Evolutionary conservation across 2,888 invertebrate genomes (phyloP).

Genomic region (Mantis religiosa): DNA sequence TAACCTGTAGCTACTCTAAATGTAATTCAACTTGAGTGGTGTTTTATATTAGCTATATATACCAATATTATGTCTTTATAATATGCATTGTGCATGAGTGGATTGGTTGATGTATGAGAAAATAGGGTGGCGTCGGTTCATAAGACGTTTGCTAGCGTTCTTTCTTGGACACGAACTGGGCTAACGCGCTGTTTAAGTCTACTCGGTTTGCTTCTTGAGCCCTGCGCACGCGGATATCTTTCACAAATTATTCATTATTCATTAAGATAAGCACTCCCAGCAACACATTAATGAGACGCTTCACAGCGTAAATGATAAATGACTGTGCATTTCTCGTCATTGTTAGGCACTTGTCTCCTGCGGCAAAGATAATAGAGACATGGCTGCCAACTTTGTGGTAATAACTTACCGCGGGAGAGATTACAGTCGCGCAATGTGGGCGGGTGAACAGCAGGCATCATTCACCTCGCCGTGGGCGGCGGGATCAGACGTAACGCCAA

Average conservation of each 20-base stretch:
- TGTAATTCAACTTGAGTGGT: too few species aligned
- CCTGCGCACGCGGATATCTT: neutral
- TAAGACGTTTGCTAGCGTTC: too few species aligned
- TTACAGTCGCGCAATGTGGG: neutral
- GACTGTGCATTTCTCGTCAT: neutral
- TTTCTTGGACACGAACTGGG: too few species aligned
- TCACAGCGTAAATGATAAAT: neutral
- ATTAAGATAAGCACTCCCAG: neutral
- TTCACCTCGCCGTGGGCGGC: neutral
- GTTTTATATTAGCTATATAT: too few species aligned
- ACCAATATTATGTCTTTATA: too few species aligned
- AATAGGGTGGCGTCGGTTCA: too few species aligned
- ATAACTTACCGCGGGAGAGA: neutral
- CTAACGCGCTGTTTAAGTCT: too few species aligned
- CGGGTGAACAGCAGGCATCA: neutral
- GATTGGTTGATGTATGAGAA: too few species aligned
- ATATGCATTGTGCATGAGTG: too few species aligned
- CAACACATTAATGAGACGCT: neutral
- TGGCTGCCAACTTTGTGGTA: neutral
- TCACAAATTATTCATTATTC: neutral
- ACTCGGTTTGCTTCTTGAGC: too few species aligned
- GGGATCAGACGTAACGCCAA: neutral
- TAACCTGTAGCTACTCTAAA: too few species aligned
- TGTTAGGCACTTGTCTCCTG: neutral
- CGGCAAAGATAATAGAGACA: neutral